These are phyloP conservation scores for Lasioglossum albipes DNA, from an alignment of 1,140 invertebrate genomes.

Conservation along the genomic window DNA sequence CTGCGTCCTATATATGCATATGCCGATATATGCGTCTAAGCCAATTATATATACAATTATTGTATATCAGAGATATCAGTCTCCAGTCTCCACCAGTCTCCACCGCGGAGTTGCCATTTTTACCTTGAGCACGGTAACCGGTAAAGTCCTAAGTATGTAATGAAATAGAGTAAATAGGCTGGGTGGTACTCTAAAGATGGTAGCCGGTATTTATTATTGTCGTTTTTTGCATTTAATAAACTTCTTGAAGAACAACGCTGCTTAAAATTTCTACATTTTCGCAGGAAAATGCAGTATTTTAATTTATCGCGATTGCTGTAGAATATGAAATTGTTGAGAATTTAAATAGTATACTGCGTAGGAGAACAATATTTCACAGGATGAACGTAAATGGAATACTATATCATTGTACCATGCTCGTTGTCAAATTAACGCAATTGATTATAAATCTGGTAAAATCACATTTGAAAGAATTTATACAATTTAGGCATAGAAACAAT, in stretches of 20 bases:
- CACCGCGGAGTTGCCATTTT: too few relatives aligned
- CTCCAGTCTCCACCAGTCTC: too few relatives aligned
- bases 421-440: slow-evolving; percentile 12
- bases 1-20: too few relatives aligned
- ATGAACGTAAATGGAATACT: slow-evolving; percentile 32
- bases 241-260: not conserved
- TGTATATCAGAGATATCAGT: too few relatives aligned
- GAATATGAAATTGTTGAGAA: not conserved
- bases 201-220: slow-evolving; percentile 7
- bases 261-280: not conserved
- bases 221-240: not conserved
- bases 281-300: not conserved
- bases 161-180: too few relatives aligned
- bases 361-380: not conserved
- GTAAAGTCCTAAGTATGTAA: too few relatives aligned
- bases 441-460: not conserved
- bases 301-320: not conserved
- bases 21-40: too few relatives aligned
- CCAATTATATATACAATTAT: too few relatives aligned
- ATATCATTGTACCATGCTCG: slow-evolving; percentile 9
- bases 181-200: not conserved
- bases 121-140: too few relatives aligned
- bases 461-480: not conserved
- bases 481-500: not conserved
- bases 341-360: not conserved